These are phyloP conservation scores for Rhagologus leucostigma DNA, from an alignment of 2,113 vertebrate species.

Conservation along the genomic window DNA sequence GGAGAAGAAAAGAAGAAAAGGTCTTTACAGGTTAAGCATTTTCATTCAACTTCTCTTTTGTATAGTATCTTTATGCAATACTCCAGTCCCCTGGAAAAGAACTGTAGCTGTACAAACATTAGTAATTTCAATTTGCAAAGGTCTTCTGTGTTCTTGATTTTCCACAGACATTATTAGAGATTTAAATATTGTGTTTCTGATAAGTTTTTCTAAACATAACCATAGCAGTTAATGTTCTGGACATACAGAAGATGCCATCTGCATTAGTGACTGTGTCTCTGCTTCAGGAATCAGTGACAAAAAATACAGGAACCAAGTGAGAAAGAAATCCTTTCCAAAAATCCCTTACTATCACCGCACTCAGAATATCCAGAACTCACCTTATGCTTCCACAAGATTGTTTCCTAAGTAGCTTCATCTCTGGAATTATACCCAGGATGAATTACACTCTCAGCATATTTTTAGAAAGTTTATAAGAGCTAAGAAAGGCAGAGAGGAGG, in stretches of 20 bases:
- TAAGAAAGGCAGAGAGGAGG: conserved; percentile 7
- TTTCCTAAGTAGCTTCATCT: background rate
- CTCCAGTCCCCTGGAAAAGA: background rate
- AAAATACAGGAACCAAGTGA: background rate
- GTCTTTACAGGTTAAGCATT: background rate
- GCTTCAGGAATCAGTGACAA: background rate
- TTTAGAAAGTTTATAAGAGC: conserved; percentile 56
- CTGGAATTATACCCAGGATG: background rate
- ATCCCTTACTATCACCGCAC: background rate
- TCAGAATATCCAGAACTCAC: background rate
- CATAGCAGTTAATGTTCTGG: background rate
- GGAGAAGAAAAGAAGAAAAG: background rate
- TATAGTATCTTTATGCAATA: background rate
- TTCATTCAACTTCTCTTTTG: background rate
- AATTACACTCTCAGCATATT: conserved; percentile 10
- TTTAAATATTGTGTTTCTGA: background rate
- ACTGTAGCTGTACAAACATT: background rate
- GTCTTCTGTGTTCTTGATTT: background rate
- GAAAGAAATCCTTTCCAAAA: background rate
- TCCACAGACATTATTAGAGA: background rate
- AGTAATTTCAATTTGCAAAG: background rate
- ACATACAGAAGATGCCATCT: background rate
- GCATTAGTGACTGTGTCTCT: background rate
- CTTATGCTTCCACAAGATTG: background rate
- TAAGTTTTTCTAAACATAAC: background rate